Evolutionary conservation across 53 echinoderm and acorn worm species (phyloP), one percentile per base, ranked within the genome.

Genomic region (Mesocentrotus franciscanus): DNA sequence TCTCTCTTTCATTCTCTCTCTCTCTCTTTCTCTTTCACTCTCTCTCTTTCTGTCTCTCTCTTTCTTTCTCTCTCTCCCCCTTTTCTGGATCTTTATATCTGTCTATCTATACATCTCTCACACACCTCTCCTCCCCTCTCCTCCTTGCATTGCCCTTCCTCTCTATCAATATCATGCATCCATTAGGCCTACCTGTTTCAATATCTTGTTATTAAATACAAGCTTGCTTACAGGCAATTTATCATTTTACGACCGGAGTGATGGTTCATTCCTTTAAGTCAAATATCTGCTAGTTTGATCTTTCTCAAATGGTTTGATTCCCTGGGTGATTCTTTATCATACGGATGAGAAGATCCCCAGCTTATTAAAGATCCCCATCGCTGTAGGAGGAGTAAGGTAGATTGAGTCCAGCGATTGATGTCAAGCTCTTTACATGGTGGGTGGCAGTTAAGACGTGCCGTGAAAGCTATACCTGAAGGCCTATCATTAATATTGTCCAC

Each of bases 281-380:
- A 81, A 81, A 81, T 81, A 81, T 81, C 81, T 33, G 81, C 81
- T 81, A 36, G 81, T 81, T 81, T 81, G 81, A 81, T 42, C 36
- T 81, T 42, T 81, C 42, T 9, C 36, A 81, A 81, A 42, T 39
- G 36, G 81, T 33, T 81, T 42, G 39, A 36, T 20, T 81, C 81
- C 81, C 42, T 20, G 13, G 81, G 81, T 33, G 18, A 36, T 30
- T 74, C 11, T 74, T 74, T 29, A 27, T 74, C 74, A 81, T 42
- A 20, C 81, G 39, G 9, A 81, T 9, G 22, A 81, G 36, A 81
- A 42, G 42, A 81, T 39, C 18, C 81, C 42, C 22, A 9, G 42
- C 42, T 20, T 39, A 81, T 42, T 42, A 81, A 81, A 81, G 42
- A 81, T 81, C 81, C 42, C 33, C 42, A 20, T 81, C 36, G 81